A percentile compares a stretch with the other conserved stretches of the same genome.
phyloP scores from a whole-genome alignment of 2,888 invertebrate species.

The Allolobophora icterica region DNA sequence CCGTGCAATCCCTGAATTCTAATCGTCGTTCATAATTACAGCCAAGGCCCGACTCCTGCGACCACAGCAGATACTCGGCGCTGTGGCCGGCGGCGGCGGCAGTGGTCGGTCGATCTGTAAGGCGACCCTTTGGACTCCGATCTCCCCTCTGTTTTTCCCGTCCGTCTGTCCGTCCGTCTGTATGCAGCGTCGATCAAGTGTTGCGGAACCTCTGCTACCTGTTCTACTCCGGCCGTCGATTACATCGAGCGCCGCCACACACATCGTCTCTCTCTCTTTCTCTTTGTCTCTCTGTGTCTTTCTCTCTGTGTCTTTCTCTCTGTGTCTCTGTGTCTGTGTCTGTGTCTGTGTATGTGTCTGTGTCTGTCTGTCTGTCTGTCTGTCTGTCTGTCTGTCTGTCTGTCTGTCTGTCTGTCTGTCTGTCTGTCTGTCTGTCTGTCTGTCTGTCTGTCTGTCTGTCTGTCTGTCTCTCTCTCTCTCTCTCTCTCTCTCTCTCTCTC shows the following conservation, averaged over 20 bases:
- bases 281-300: too few relatives aligned
- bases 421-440: too few relatives aligned
- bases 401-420: too few relatives aligned
- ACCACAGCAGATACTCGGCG: not conserved
- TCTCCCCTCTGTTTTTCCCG: not conserved
- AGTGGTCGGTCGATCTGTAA: not conserved
- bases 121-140: not conserved
- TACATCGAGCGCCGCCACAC: not conserved
- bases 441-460: too few relatives aligned
- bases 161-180: not conserved
- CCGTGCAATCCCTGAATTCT: not conserved
- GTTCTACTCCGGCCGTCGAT: not conserved
- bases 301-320: too few relatives aligned
- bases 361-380: too few relatives aligned
- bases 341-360: too few relatives aligned
- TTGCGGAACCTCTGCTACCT: not conserved
- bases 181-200: not conserved
- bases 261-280: too few relatives aligned
- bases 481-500: too few relatives aligned
- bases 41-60: not conserved
- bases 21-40: not conserved
- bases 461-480: too few relatives aligned
- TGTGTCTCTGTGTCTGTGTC: too few relatives aligned
- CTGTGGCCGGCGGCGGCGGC: not conserved
- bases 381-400: too few relatives aligned